Evolutionary conservation across 2,113 vertebrate genomes (phyloP).

Genomic region (Dryoscopus gambensis): DNA sequence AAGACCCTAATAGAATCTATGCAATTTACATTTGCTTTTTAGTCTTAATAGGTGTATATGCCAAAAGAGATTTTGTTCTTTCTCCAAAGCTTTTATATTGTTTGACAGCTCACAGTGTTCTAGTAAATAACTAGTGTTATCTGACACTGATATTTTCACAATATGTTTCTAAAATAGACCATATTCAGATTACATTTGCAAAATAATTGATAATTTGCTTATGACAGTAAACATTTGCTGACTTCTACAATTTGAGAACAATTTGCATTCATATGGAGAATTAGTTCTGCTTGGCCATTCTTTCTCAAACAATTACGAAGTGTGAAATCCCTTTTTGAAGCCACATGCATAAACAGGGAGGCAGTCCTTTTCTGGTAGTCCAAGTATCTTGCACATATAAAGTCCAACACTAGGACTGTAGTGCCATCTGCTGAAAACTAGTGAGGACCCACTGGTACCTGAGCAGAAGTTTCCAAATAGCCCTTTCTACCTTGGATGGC

Average conservation of each 20-base stretch:
- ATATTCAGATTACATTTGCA: background rate
- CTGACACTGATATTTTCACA: background rate
- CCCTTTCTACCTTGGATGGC: background rate
- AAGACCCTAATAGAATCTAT: background rate
- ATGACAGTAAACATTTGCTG: background rate
- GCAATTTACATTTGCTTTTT: background rate
- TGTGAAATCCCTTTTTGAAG: background rate
- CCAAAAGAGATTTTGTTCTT: background rate
- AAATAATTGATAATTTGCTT: background rate
- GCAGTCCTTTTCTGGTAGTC: background rate
- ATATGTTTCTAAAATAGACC: background rate
- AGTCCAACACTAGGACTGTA: constrained; percentile 45
- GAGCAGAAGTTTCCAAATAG: background rate
- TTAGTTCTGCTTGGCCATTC: background rate
- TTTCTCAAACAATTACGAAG: background rate
- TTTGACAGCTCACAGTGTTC: background rate
- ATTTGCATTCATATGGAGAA: background rate
- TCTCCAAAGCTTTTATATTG: background rate
- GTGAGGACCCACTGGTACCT: background rate
- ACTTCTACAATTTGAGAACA: background rate
- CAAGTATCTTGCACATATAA: background rate
- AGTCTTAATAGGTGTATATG: background rate
- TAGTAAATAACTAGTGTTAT: background rate
- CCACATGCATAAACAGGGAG: background rate
- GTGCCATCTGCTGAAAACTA: constrained; percentile 73